Evolutionary conservation across 2,113 vertebrate species (phyloP).

Genomic region (Catharus minimus): DNA sequence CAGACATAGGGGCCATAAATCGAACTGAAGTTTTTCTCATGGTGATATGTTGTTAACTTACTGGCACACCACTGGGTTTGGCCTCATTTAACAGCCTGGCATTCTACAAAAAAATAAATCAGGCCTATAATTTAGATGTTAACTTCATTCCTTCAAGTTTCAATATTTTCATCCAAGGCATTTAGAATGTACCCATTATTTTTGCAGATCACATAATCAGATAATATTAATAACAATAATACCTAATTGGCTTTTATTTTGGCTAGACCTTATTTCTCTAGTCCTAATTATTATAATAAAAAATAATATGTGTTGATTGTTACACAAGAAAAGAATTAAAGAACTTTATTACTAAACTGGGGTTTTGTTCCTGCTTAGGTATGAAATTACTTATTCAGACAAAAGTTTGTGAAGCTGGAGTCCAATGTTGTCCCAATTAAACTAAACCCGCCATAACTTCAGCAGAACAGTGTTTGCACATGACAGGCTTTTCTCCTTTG

Average conservation of each 20-base stretch:
- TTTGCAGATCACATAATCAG: constrained; percentile 12
- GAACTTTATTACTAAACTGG: background rate
- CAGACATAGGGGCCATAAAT: constrained; percentile 28
- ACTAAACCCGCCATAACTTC: background rate
- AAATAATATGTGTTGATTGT: background rate
- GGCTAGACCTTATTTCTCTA: background rate
- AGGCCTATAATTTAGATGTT: constrained; percentile 4
- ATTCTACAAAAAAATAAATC: constrained; percentile 11
- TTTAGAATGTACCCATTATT: constrained; percentile 21
- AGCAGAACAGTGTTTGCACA: background rate
- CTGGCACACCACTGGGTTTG: background rate
- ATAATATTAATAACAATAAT: constrained; percentile 18
- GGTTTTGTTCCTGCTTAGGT: background rate
- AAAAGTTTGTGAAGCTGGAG: background rate
- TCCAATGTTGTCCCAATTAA: background rate
- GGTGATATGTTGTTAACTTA: background rate
- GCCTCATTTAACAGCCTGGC: constrained; percentile 13
- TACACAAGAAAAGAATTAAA: background rate
- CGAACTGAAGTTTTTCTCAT: background rate
- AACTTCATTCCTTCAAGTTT: constrained; percentile 6
- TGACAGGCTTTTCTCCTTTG: background rate
- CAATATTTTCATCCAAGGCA: background rate
- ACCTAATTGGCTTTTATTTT: constrained; percentile 9
- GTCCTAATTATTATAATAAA: constrained; percentile 2
- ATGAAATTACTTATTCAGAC: background rate